A percentile compares a stretch with the other conserved stretches of the same genome.
These are phyloP conservation scores for Nebria brevicollis DNA, from an alignment of 2,888 invertebrate genomes.

Conservation along the genomic window DNA sequence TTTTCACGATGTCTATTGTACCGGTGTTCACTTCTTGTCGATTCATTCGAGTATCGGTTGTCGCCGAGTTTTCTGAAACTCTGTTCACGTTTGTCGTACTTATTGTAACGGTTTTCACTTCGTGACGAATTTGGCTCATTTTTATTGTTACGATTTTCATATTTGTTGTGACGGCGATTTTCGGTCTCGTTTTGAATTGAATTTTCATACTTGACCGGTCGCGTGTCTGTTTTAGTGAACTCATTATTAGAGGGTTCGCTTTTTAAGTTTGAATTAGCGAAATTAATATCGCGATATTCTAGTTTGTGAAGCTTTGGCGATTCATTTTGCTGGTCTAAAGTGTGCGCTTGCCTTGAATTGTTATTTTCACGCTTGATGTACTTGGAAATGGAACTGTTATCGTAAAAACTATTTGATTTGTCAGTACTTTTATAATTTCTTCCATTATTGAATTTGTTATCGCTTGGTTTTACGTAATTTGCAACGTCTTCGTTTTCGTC, in stretches of 20 bases:
- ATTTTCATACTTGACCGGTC: neutral
- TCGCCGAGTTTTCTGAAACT: too few relatives aligned
- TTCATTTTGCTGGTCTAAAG: neutral
- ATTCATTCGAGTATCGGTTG: too few relatives aligned
- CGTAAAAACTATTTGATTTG: slow-evolving; percentile 26
- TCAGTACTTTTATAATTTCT: slow-evolving; percentile 28
- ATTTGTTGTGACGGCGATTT: slow-evolving; percentile 37
- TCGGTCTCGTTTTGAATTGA: neutral
- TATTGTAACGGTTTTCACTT: slow-evolving; percentile 3
- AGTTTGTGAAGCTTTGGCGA: slow-evolving; percentile 47
- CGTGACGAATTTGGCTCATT: slow-evolving; percentile 13
- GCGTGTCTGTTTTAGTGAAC: too few relatives aligned
- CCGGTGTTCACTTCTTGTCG: too few relatives aligned
- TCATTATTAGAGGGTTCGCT: slow-evolving; percentile 21
- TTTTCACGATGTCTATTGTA: too few relatives aligned
- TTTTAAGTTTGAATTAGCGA: slow-evolving; percentile 48
- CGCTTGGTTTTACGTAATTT: neutral
- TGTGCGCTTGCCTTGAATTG: slow-evolving; percentile 7
- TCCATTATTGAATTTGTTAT: neutral
- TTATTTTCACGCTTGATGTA: slow-evolving; percentile 21
- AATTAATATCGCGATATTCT: slow-evolving; percentile 53
- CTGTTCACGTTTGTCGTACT: neutral
- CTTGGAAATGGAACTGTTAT: slow-evolving; percentile 34
- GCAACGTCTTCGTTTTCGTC: neutral
- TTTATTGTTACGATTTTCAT: slow-evolving; percentile 15